These are phyloP conservation scores for Enteromius viviparus DNA, from an alignment of 2,797 vertebrate genomes.

Conservation along the genomic window DNA sequence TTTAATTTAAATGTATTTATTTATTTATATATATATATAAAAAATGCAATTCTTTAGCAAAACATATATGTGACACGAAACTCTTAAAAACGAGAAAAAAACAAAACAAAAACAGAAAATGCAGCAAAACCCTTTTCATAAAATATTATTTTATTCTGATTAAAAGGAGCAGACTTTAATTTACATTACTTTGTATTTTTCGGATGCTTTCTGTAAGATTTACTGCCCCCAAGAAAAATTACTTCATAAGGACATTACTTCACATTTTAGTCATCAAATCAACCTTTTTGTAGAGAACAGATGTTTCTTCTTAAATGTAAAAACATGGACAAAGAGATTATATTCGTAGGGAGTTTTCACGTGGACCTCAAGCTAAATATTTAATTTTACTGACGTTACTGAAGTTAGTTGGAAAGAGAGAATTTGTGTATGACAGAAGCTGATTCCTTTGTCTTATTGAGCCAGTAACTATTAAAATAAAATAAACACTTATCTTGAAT, in stretches of 20 bases:
- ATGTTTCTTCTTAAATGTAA: neutral
- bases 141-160: neutral
- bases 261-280: neutral
- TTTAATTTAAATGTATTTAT: neutral
- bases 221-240: neutral
- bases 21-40: neutral
- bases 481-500: neutral
- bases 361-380: neutral
- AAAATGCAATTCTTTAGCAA: neutral
- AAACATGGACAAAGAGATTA: neutral
- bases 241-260: neutral
- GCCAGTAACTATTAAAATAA: neutral
- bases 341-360: neutral
- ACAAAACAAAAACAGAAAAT: too few relatives aligned
- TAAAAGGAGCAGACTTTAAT: neutral
- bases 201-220: neutral
- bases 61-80: neutral
- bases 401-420: conserved; percentile 47
- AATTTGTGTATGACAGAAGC: neutral
- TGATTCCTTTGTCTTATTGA: neutral
- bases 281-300: neutral
- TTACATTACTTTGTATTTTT: neutral
- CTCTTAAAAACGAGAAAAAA: too few relatives aligned
- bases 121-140: too few relatives aligned
- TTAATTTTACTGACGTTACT: neutral